Base-by-base conservation (phyloP, 2,797 vertebrate genomes). In the Lagorchestes hirsutus region DNA sequence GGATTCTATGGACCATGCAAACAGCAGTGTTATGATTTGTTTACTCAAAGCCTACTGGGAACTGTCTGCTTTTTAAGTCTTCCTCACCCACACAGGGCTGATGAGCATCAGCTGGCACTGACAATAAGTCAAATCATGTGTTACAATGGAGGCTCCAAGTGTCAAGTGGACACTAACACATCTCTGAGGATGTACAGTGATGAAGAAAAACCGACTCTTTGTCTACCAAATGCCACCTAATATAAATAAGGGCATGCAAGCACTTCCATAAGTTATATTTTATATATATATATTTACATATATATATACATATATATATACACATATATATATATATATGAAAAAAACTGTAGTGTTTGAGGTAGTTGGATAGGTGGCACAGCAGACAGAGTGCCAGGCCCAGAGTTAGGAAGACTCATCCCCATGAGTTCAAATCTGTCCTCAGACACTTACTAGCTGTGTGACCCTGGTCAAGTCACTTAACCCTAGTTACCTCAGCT, bases 1-100 rank as follows among this genome's bases (percentile, higher is more conserved):
- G 50, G 74, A 87, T 46, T 87, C 74, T 87, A 46, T 87, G 74
- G 74, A 87, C 74, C 74, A 87, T 87, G 74, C 74, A 87, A 87
- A 46, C 40, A 87, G 40, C 74, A 87, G 74, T 27, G 74, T 87
- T 87, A 87, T 87, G 74, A 87, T 87, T 50, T 87, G 74, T 87
- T 87, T 87, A 50, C 74, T 87, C 74, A 87, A 87, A 87, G 74
- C 40, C 74, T 46, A 87, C 40, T 50, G 74, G 74, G 74, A 87
- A 87, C 74, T 87, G 74, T 87, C 74, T 87, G 74, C 74, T 87
- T 82, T 46, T 82, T 82, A 82, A 82, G 67, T 16, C 67, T 82
- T n/a, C 67, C 67, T 87, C 74, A 50, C 40, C 74, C 74, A 82
- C 74, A 50, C 74, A 87, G 40, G 74, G 27, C 40, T 11, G 74